Conservation (phyloP, 2,797 vertebrate species). For the Valencia hispanica region DNA sequence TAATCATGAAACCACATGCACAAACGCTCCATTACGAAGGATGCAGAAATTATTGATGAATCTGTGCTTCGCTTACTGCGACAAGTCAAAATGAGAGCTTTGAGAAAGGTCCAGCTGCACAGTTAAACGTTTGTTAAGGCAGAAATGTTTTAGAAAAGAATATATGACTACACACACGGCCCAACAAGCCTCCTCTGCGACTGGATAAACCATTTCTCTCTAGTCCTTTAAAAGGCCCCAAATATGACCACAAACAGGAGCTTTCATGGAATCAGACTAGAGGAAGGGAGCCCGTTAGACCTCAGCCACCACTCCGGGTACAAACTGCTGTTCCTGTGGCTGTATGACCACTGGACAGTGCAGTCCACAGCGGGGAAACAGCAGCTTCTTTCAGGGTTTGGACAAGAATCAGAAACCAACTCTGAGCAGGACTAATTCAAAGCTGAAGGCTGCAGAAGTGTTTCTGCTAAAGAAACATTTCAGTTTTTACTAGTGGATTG, state of each 20-base stretch:
- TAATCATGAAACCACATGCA: not conserved
- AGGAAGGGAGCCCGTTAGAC: conserved; percentile 4
- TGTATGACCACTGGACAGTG: not conserved
- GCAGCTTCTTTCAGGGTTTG: conserved; percentile 5
- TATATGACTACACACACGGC: not conserved
- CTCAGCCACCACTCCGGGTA: conserved; percentile 21
- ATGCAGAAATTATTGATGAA: conserved; percentile 5
- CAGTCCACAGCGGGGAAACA: conserved; percentile 13
- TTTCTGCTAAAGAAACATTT: no score
- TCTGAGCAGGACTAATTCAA: not conserved
- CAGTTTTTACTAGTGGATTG: not conserved
- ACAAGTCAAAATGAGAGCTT: conserved; percentile 13
- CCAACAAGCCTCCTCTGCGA: conserved; percentile 19
- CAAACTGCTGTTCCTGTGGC: conserved; percentile 22
- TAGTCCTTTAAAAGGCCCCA: conserved; percentile 29
- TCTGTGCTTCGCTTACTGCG: not conserved
- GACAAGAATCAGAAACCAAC: conserved; percentile 6
- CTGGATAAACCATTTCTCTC: conserved; percentile 1
- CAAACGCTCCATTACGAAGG: conserved; percentile 9
- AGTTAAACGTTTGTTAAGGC: not conserved
- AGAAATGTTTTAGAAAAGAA: not conserved
- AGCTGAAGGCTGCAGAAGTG: not conserved
- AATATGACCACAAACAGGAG: conserved; percentile 18
- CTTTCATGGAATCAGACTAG: conserved; percentile 4
- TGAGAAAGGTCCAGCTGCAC: not conserved